Evolutionary conservation across 2,113 vertebrate genomes (phyloP), one percentile per base, ranked within the genome.

Genomic region (Argyrosomus japonicus): DNA sequence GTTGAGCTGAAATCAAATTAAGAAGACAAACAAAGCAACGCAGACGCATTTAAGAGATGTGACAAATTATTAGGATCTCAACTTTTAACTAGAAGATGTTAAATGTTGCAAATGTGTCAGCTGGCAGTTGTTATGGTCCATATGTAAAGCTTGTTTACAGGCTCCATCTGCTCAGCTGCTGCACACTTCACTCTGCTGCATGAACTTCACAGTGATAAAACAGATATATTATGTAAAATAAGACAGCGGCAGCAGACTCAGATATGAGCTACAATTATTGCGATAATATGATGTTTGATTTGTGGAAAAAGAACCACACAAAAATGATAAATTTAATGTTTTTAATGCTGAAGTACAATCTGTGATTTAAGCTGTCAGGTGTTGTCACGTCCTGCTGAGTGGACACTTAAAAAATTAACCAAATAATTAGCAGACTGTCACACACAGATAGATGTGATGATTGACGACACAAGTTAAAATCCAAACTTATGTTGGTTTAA

Each of bases 141-240:
- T 54, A 64, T 36, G 58, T 69, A 27, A 53, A 54, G n/a, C 47
- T 62, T 61, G 69, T 73, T 63, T 75, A 67, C 53, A 75, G 78
- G 21, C 69, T 87, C 71, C 77, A 70, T 78, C 82, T 83, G 84
- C 47, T 84, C 57, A 27, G 75, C 51, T 72, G 68, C 40, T 84
- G 61, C 69, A 40, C 40, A 57, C 21, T 7, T 75, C 45, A 45
- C 45, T 47, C 45, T 47, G 75, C 47, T 68, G n/a, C n/a, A 47
- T 6, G 1, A 51, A 50, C 40, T 6, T 40, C 68, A 29, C 56
- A 72, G 70, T 5, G 43, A 67, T n/a, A 51, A 56, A 25, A 78
- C 6, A 7, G 36, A 40, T 60, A 25, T 70, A 25, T 62, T 14
- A 12, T 8, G 9, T 53, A 8, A 64, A 83, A 69, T 15, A 6